Evolutionary conservation across 2,113 vertebrate genomes (phyloP).

Genomic region (Tetrao urogallus): DNA sequence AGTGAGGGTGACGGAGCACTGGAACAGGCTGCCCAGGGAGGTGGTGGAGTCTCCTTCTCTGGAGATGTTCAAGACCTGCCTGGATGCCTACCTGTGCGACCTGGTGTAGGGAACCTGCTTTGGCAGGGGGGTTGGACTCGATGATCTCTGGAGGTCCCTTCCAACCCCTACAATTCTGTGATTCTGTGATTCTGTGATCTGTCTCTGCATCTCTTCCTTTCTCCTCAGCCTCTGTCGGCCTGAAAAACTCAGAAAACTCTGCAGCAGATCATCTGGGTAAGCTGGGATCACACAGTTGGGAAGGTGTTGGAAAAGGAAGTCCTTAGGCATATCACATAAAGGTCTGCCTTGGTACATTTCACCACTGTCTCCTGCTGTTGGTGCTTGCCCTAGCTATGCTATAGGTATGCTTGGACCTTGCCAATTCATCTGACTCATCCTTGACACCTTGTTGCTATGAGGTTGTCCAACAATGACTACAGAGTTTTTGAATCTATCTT

Average conservation of each 20-base stretch:
- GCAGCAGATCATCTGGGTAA: neutral
- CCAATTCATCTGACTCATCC: neutral
- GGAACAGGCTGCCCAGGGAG: too few species aligned
- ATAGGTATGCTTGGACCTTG: neutral
- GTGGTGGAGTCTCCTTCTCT: too few species aligned
- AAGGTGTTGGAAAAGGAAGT: neutral
- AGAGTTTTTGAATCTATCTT: accelerated
- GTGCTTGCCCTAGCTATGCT: neutral
- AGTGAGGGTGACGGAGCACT: too few species aligned
- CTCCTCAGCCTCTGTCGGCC: neutral
- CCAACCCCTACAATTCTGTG: too few species aligned
- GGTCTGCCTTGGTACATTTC: neutral
- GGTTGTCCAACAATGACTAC: neutral
- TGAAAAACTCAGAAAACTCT: neutral
- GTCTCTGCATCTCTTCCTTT: neutral
- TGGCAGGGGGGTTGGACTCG: too few species aligned
- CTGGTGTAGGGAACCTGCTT: too few species aligned
- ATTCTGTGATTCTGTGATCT: too few species aligned
- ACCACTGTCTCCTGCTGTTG: neutral
- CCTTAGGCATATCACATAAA: neutral
- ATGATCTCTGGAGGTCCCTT: too few species aligned
- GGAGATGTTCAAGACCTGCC: too few species aligned
- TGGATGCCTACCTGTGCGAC: too few species aligned
- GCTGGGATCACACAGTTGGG: neutral
- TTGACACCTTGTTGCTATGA: neutral